These are phyloP conservation scores for Orgyia antiqua DNA, from an alignment of 2,888 invertebrate genomes.

Conservation along the genomic window DNA sequence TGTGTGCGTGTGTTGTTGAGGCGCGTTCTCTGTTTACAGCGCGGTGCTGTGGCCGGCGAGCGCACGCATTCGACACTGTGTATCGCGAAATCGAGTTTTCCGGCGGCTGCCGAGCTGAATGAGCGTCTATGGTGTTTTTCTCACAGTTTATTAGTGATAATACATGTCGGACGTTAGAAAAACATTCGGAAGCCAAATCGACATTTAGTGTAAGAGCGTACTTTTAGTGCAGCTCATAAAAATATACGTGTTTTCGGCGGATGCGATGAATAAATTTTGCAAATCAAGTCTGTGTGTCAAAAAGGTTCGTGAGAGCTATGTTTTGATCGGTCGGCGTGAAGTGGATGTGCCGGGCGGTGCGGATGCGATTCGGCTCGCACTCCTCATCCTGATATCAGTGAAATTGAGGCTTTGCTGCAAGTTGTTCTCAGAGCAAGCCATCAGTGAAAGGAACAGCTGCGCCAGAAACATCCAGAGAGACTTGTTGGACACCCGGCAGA, in stretches of 20 bases:
- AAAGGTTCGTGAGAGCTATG: constrained; percentile 72
- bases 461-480: constrained; percentile 29
- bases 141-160: constrained; percentile 60
- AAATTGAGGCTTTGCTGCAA: constrained; percentile 42
- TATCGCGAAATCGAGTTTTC: constrained; percentile 60
- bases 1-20: constrained; percentile 69
- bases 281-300: constrained; percentile 73
- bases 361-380: constrained; percentile 50
- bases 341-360: constrained; percentile 64
- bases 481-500: constrained; percentile 33
- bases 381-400: constrained; percentile 47
- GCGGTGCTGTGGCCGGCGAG: constrained; percentile 73
- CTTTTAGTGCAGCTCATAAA: constrained; percentile 63
- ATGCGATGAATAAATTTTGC: constrained; percentile 78
- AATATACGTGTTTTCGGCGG: constrained; percentile 69
- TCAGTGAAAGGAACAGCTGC: constrained; percentile 28
- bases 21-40: constrained; percentile 74
- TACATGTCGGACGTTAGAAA: constrained; percentile 50
- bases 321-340: constrained; percentile 67
- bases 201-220: constrained; percentile 38
- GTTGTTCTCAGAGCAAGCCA: constrained; percentile 28
- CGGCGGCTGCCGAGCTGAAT: constrained; percentile 54
- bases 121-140: constrained; percentile 64
- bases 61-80: constrained; percentile 81
- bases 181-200: constrained; percentile 41